Evolutionary conservation across 2,113 vertebrate genomes (phyloP).

Genomic region (Cervus canadensis): DNA sequence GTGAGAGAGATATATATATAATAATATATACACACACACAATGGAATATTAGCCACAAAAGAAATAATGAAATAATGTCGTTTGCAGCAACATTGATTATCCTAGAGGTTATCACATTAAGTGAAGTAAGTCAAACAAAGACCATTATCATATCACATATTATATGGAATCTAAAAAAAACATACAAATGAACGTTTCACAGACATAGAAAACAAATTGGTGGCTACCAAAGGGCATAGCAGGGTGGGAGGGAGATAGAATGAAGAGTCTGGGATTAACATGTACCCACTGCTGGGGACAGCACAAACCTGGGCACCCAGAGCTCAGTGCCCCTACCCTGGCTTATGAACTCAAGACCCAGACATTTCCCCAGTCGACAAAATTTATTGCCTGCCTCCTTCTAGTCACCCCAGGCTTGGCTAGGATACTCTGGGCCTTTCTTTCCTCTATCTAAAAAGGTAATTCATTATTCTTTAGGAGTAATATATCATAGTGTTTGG

Average conservation of each 20-base stretch:
- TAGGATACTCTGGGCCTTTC: neutral
- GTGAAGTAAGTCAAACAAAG: neutral
- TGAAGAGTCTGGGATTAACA: neutral
- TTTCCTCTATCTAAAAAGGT: neutral
- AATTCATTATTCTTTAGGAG: neutral
- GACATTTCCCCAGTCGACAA: neutral
- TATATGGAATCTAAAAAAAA: neutral
- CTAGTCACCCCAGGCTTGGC: neutral
- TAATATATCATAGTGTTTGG: neutral
- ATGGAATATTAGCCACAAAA: neutral
- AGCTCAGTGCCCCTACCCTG: accelerated
- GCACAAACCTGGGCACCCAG: neutral
- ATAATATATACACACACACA: neutral
- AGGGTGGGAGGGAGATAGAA: neutral
- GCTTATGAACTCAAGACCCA: neutral
- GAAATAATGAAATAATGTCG: neutral
- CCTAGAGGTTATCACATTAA: neutral
- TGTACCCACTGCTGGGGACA: neutral
- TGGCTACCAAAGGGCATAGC: neutral
- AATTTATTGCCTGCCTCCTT: neutral
- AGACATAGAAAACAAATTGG: neutral
- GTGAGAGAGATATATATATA: neutral
- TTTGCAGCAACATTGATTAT: neutral
- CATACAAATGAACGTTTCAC: neutral
- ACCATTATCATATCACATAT: neutral